Evolutionary conservation across 2,888 invertebrate species (phyloP).

Genomic region (Acleris cristana): DNA sequence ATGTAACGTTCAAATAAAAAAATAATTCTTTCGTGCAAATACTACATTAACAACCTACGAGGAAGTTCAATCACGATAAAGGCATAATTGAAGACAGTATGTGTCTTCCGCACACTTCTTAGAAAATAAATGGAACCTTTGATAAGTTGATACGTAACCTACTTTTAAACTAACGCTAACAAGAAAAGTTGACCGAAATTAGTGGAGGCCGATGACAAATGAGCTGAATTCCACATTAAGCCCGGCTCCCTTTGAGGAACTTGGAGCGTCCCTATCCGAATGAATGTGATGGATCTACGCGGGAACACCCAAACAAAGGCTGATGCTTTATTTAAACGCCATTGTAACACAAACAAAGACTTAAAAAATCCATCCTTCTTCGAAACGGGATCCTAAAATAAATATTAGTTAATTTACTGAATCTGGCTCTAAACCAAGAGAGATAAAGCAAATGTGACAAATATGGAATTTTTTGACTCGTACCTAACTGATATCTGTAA

Average conservation of each 20-base stretch:
- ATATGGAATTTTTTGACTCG: too few relatives aligned
- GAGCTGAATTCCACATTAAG: constrained; percentile 31
- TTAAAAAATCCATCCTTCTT: constrained; percentile 1
- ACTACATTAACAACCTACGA: background rate
- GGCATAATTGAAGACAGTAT: constrained; percentile 8
- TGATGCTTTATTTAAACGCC: constrained; percentile 6
- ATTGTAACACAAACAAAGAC: constrained; percentile 13
- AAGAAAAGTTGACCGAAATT: constrained; percentile 31
- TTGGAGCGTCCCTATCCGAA: constrained; percentile 20
- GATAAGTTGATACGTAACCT: constrained; percentile 5
- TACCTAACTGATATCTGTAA: too few relatives aligned
- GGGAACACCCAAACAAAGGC: constrained; percentile 27
- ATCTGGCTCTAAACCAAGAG: too few relatives aligned
- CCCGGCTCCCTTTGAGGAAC: constrained; percentile 32
- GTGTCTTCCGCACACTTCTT: background rate
- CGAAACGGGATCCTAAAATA: background rate
- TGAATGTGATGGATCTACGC: constrained; percentile 32
- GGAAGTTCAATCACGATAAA: background rate
- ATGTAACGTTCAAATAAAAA: background rate
- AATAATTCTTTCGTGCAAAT: background rate
- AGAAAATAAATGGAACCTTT: constrained; percentile 20
- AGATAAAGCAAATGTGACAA: too few relatives aligned
- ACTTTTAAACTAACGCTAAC: constrained; percentile 26
- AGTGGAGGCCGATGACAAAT: constrained; percentile 38
- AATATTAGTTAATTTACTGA: too few relatives aligned